A percentile compares a stretch with the other conserved stretches of the same genome.
phyloP scores from a whole-genome alignment of 2,888 invertebrate species.

The Lacanobia wlatinum region DNA sequence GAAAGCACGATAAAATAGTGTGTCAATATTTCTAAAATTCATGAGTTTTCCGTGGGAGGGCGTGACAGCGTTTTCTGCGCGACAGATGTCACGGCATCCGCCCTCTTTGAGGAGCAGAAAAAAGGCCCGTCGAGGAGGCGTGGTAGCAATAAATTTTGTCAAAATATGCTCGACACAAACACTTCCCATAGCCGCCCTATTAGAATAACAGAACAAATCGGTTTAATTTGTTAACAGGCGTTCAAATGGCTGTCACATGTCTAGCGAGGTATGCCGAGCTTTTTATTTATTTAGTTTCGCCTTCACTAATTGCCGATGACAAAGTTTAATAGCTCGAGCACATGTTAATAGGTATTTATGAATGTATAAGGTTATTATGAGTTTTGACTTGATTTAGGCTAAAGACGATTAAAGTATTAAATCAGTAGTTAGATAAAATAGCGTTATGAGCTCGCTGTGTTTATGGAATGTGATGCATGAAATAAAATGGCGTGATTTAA shows the following conservation, averaged over 20 bases:
- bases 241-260: constrained; percentile 89
- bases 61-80: constrained; percentile 82
- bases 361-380: constrained; percentile 60
- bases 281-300: constrained; percentile 86
- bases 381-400: constrained; percentile 37
- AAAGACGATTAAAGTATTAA: constrained; percentile 14
- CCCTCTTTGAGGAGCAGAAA: constrained; percentile 78
- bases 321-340: constrained; percentile 87
- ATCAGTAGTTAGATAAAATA: constrained; percentile 7
- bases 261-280: constrained; percentile 76
- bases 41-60: constrained; percentile 76
- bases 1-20: constrained; percentile 5
- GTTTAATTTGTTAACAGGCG: constrained; percentile 90
- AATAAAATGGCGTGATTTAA: constrained; percentile 19
- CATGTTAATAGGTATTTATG: constrained; percentile 83
- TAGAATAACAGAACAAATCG: constrained; percentile 91
- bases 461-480: no score
- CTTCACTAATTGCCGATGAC: constrained; percentile 89
- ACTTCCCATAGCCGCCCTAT: constrained; percentile 88
- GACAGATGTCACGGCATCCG: constrained; percentile 88
- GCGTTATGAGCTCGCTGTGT: neutral
- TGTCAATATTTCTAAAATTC: constrained; percentile 77
- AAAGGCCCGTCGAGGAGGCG: constrained; percentile 86
- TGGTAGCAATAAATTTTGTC: constrained; percentile 90
- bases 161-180: constrained; percentile 89